A percentile compares a stretch with the other conserved stretches of the same genome.
These are phyloP conservation scores for Drosophila pandora DNA, from an alignment of 1,140 invertebrate genomes.

Conservation along the genomic window DNA sequence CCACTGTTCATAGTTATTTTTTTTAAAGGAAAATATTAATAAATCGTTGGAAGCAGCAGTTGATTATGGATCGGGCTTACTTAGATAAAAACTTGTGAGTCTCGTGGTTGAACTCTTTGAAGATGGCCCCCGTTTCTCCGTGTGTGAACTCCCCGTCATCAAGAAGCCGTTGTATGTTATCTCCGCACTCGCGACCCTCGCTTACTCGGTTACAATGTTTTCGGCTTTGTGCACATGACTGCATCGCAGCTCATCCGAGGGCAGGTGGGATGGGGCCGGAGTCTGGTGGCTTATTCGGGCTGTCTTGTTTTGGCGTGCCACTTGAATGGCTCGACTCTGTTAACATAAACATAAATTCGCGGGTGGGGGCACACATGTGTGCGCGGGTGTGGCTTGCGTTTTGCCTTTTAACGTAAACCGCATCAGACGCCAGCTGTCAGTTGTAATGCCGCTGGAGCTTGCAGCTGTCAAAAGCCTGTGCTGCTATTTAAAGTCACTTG, in stretches of 20 bases:
- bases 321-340: slow-evolving; percentile 79
- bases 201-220: slow-evolving; percentile 60
- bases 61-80: too few relatives aligned
- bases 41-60: neutral
- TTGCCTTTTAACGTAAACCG: slow-evolving; percentile 70
- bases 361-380: slow-evolving; percentile 23
- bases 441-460: slow-evolving; percentile 69
- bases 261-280: slow-evolving; percentile 6
- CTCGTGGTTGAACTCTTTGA: too few relatives aligned
- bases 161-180: slow-evolving; percentile 49
- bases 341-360: slow-evolving; percentile 81
- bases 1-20: neutral
- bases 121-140: neutral
- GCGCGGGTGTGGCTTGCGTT: slow-evolving; percentile 15
- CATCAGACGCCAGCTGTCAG: slow-evolving; percentile 77
- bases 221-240: slow-evolving; percentile 74
- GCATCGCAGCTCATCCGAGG: slow-evolving; percentile 51
- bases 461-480: slow-evolving; percentile 73
- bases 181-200: slow-evolving; percentile 50
- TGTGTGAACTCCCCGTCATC: slow-evolving; percentile 14
- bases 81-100: too few relatives aligned
- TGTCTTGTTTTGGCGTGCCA: slow-evolving; percentile 77
- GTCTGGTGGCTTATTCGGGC: slow-evolving; percentile 4
- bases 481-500: slow-evolving; percentile 75
- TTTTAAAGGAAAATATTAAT: neutral